A percentile compares a stretch with the other conserved stretches of the same genome.
phyloP scores from a whole-genome alignment of 2,113 vertebrate genomes.

The Xyrauchen texanus region DNA sequence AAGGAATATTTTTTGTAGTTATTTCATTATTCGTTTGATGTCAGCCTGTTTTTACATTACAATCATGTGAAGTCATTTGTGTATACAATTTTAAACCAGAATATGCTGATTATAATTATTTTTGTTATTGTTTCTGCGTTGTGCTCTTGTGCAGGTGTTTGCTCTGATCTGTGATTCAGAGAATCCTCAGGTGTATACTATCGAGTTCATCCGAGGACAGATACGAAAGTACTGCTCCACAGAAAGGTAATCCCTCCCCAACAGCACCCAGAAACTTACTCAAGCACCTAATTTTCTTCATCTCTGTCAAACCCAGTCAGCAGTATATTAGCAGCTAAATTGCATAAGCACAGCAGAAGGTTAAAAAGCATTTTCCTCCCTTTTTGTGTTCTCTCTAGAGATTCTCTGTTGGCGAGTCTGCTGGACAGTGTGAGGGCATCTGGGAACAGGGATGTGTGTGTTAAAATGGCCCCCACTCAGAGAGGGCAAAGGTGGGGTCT shows the following conservation, averaged over 20 bases:
- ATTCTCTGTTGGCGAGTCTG: conserved; percentile 93
- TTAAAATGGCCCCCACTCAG: conserved; percentile 93
- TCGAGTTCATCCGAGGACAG: conserved; percentile 97
- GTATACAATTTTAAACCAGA: background rate
- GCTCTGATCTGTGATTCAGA: conserved; percentile 92
- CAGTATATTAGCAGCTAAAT: background rate
- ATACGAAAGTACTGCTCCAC: conserved; percentile 94
- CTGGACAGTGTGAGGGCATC: conserved; percentile 96
- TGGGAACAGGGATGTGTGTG: conserved; percentile 96
- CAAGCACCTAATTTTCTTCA: background rate
- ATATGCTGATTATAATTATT: background rate
- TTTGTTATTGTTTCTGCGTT: no score
- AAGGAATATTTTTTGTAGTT: background rate
- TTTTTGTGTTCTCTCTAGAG: conserved; percentile 71
- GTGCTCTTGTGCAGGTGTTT: conserved; percentile 82
- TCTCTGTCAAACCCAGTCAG: background rate
- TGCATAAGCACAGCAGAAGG: background rate
- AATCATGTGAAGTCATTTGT: background rate
- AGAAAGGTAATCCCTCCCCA: conserved; percentile 81
- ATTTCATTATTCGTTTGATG: background rate
- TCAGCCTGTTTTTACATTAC: no score
- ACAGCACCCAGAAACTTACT: background rate
- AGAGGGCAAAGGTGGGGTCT: conserved; percentile 96
- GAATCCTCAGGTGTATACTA: conserved; percentile 95
- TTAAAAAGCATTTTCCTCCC: background rate